phyloP scores from a whole-genome alignment of 1,140 invertebrate species.

The Pogonognathellus flavescens region DNA sequence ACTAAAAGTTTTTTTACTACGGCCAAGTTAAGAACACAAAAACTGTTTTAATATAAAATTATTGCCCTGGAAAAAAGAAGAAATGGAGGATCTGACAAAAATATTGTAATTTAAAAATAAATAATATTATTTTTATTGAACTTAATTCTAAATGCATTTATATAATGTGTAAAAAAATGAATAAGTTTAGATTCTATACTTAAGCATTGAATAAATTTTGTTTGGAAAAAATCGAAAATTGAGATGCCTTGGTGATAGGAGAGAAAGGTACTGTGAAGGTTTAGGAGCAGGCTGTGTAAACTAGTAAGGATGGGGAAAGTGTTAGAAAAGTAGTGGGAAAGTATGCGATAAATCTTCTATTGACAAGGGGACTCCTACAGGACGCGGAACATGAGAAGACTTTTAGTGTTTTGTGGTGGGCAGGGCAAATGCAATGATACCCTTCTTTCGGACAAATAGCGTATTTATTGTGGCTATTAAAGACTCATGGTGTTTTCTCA shows the following conservation, averaged over 20 bases:
- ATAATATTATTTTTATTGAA: too few species aligned
- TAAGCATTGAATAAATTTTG: too few species aligned
- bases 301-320: not conserved
- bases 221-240: not conserved
- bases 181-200: too few species aligned
- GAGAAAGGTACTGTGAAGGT: not conserved
- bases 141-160: too few species aligned
- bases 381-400: not conserved
- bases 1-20: too few species aligned
- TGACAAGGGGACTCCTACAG: not conserved
- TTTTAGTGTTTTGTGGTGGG: conserved; percentile 4
- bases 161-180: too few species aligned
- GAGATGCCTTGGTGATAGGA: not conserved
- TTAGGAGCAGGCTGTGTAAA: not conserved
- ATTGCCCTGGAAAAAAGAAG: too few species aligned
- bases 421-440: not conserved
- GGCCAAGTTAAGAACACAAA: too few species aligned
- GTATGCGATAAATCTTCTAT: conserved; percentile 12
- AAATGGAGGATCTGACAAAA: too few species aligned
- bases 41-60: too few species aligned
- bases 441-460: not conserved
- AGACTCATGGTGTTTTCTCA: not conserved
- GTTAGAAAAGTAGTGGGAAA: not conserved
- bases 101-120: too few species aligned
- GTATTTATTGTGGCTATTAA: conserved; percentile 33